A percentile compares a stretch with the other conserved stretches of the same genome.
These are phyloP conservation scores for Cladorhizidae sp. DNA, from an alignment of 37 sponge, comb jelly and placozoan genomes.

Conservation along the genomic window DNA sequence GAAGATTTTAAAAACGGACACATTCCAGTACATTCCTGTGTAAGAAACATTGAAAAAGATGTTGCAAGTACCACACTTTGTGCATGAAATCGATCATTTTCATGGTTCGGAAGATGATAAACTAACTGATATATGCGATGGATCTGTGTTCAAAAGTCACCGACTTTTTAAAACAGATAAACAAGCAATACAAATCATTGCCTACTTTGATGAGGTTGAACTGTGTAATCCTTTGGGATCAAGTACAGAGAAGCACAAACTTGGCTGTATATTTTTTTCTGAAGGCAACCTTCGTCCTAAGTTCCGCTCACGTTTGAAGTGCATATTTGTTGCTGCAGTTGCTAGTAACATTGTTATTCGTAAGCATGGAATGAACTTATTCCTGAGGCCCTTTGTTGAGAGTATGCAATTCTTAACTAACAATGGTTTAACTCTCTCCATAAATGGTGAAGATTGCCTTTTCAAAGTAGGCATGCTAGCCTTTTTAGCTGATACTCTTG, in stretches of 20 bases:
- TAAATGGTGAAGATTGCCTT: slow-evolving; percentile 5
- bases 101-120: neutral
- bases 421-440: neutral
- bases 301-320: slow-evolving; percentile 5
- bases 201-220: slow-evolving; percentile 40
- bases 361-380: slow-evolving; percentile 17
- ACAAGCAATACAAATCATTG: slow-evolving; percentile 15
- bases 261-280: slow-evolving; percentile 11
- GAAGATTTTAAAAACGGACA: neutral
- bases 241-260: neutral
- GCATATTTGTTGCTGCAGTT: slow-evolving; percentile 17
- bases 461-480: neutral
- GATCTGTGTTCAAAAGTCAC: neutral
- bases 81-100: neutral
- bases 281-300: slow-evolving; percentile 18
- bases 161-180: neutral
- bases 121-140: slow-evolving; percentile 26
- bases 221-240: slow-evolving; percentile 14
- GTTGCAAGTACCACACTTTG: neutral
- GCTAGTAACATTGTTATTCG: neutral
- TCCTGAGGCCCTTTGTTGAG: slow-evolving; percentile 17
- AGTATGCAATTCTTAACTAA: neutral
- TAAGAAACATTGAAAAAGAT: neutral
- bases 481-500: neutral
- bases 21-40: slow-evolving; percentile 12